A percentile compares a stretch with the other conserved stretches of the same genome.
Evolutionary conservation across 2,888 invertebrate species (phyloP).

Genomic region (Darwinula stevensoni): DNA sequence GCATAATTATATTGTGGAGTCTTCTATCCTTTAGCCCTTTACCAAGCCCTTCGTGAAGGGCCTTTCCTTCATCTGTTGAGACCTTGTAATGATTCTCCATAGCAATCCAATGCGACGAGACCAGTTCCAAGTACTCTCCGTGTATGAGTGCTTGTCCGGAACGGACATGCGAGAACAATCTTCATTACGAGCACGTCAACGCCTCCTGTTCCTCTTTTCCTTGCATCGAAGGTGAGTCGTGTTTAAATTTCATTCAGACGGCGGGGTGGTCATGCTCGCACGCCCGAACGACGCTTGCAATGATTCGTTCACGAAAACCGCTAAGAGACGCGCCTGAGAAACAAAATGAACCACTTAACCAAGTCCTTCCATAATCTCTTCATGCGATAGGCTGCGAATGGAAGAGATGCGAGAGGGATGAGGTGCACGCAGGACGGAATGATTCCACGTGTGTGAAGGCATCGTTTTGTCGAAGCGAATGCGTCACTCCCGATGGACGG

Average conservation of each 20-base stretch:
- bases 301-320: no score
- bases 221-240: conserved; percentile 59
- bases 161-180: conserved; percentile 49
- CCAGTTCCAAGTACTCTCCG: conserved; percentile 43
- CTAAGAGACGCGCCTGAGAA: no score
- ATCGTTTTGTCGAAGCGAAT: not conserved
- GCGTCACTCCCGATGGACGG: conserved; percentile 20
- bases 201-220: conserved; percentile 35
- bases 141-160: conserved; percentile 53
- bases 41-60: no score
- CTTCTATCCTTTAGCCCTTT: no score
- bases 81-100: no score
- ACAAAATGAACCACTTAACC: no score
- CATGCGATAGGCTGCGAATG: conserved; percentile 30
- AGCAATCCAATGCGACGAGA: conserved; percentile 49
- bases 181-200: conserved; percentile 26
- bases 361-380: no score
- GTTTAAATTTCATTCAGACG: no score
- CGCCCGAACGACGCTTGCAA: no score
- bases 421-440: conserved; percentile 36
- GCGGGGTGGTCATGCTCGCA: no score
- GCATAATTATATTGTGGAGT: no score
- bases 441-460: conserved; percentile 34
- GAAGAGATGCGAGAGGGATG: conserved; percentile 36
- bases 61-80: no score